A percentile compares a stretch with the other conserved stretches of the same genome.
These are phyloP conservation scores for Coenonympha arcania DNA, from an alignment of 2,888 invertebrate genomes.

Conservation along the genomic window DNA sequence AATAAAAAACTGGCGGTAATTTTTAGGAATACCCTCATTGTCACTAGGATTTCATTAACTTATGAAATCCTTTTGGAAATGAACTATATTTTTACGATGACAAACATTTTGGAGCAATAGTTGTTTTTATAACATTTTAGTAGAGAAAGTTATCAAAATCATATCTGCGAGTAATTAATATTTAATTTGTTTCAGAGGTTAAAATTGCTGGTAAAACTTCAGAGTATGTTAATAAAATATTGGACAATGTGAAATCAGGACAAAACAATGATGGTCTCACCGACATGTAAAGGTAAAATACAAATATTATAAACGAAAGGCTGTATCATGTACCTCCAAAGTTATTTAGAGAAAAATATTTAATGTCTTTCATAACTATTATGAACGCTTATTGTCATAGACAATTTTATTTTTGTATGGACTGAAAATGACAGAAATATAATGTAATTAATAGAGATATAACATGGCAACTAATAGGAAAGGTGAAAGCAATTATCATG, in stretches of 20 bases:
- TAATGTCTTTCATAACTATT: slow-evolving; percentile 57
- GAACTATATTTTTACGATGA: no score
- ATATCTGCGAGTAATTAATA: slow-evolving; percentile 2
- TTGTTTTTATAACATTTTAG: no score
- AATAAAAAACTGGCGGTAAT: no score
- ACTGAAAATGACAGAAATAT: slow-evolving; percentile 31
- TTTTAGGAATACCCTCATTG: no score
- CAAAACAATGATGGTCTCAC: slow-evolving; percentile 84
- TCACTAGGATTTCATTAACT: no score
- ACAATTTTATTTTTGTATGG: slow-evolving; percentile 69
- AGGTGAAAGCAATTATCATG: slow-evolving; percentile 24
- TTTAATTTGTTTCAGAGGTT: slow-evolving; percentile 76
- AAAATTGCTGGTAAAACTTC: slow-evolving; percentile 93
- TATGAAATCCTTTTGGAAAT: no score
- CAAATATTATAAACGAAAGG: slow-evolving; percentile 59
- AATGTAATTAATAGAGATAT: slow-evolving; percentile 58
- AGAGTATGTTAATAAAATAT: slow-evolving; percentile 93
- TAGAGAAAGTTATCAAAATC: no score
- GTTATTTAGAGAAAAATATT: slow-evolving; percentile 60
- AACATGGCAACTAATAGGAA: slow-evolving; percentile 55
- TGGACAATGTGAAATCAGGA: slow-evolving; percentile 89
- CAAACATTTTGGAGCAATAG: no score
- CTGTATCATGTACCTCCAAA: slow-evolving; percentile 74
- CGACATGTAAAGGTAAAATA: slow-evolving; percentile 72
- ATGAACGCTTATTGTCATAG: slow-evolving; percentile 61